Base-by-base conservation (phyloP, 2,888 invertebrate genomes). In the Hirtodrosophila cameraria region DNA sequence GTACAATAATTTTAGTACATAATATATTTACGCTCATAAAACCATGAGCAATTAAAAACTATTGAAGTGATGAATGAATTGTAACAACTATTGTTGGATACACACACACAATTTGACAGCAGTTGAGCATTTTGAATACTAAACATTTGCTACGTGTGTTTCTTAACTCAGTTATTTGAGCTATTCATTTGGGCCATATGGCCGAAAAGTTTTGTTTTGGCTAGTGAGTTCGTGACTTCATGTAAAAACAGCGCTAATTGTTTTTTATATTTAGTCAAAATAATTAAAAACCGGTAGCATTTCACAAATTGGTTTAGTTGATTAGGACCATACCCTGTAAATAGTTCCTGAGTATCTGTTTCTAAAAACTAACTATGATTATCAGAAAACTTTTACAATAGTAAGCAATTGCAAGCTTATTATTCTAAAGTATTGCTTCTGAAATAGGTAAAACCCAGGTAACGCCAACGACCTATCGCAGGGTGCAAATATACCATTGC, bases 101-200 rank as follows among this genome's bases (percentile, higher is more conserved):
- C 28, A 46, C 11, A 16, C 18, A 1, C 11, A 16, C 18, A 1
- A 43, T 31, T 16, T 16, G 42, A 28, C 42, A 27, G 13, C 31
- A 20, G 43, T 33, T 42, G 15, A 46, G 46, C 36, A 38, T 20
- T 38, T 46, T 55, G 68, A 35, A 80, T 76, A 62, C 60, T 53
- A 62, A 71, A 46, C 64, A 71, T 50, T 49, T 55, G 27, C 41
- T 57, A 84, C 82, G 79, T 81, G 75, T 39, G n/a, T n/a, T n/a
- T n/a, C n/a, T n/a, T n/a, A n/a, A n/a, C n/a, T n/a, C n/a, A n/a
- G n/a, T 42, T 31, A 23, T 36, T 41, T 35, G 12, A 13, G 11
- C 11, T 11, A 15, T 8, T 36, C 42, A 42, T 48, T 13, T 41
- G 20, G 16, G 68, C 71, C 70, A 71, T 73, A 71, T 71, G 70